Conservation (phyloP, 2,888 invertebrate genomes). For the Cryptocephalus moraei region DNA sequence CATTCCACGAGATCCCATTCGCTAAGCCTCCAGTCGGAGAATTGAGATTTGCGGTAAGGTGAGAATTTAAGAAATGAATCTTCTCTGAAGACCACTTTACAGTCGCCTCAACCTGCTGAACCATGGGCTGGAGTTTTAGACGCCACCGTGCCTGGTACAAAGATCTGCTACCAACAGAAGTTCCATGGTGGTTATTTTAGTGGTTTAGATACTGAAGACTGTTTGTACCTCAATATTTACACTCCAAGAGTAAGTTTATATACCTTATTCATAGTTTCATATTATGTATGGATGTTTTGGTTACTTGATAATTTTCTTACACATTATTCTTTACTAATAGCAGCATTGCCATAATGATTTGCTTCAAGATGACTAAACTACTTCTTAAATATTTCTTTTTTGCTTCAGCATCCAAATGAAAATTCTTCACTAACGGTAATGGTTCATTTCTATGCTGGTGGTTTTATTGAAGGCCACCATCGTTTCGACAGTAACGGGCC, state of each 20-base stretch:
- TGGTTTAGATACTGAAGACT: constrained; percentile 6
- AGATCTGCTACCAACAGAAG: constrained; percentile 5
- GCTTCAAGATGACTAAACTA: too few relatives aligned
- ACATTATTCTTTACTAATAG: too few relatives aligned
- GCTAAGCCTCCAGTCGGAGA: too few relatives aligned
- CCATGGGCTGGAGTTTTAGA: constrained; percentile 8
- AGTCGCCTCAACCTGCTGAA: background rate
- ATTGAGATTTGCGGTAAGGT: too few relatives aligned
- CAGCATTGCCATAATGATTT: too few relatives aligned
- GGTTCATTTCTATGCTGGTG: constrained; percentile 35
- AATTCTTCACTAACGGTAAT: constrained; percentile 28
- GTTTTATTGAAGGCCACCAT: constrained; percentile 30
- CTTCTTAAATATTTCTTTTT: too few relatives aligned
- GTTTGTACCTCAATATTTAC: constrained; percentile 10
- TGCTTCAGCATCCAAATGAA: constrained; percentile 6
- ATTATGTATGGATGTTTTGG: too few relatives aligned
- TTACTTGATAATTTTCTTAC: too few relatives aligned
- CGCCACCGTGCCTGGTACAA: constrained; percentile 7
- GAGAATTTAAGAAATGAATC: too few relatives aligned
- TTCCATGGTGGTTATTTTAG: background rate
- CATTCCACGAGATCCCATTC: too few relatives aligned
- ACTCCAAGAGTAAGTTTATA: constrained; percentile 6
- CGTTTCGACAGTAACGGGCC: constrained; percentile 24
- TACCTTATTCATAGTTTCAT: too few relatives aligned
- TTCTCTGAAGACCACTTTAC: too few relatives aligned